Evolutionary conservation across 2,113 vertebrate species (phyloP), one percentile per base, ranked within the genome.

Genomic region (Nestor notabilis): DNA sequence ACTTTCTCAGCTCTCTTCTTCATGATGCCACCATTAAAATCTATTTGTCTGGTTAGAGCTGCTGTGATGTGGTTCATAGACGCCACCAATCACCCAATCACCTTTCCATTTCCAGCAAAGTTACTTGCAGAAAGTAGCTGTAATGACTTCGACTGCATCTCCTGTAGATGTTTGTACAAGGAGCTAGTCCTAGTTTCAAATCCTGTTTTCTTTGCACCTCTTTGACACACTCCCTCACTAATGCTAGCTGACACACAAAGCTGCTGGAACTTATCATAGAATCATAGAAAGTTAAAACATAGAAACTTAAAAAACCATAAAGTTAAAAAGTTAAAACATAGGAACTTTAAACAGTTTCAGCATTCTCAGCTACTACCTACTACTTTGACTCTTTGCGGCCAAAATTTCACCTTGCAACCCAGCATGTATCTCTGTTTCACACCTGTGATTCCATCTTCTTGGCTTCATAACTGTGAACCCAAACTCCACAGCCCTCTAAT

Each of bases 101-200:
- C 47, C 55, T 78, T 71, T 60, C 50, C 68, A 47, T 47, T 84
- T 80, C 52, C 65, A 95, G 37, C n/a, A 65, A 61, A 86, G 52
- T 64, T 52, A 60, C 37, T 47, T 66, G 53, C 75, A 94, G 55
- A 86, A 82, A 31, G 72, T 33, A 92, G 46, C 61, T 31, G 27
- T 83, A 75, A 61, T 3, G 5, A 53, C 56, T 94, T 83, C 71
- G 43, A 80, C 56, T 56, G 65, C 12, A 78, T 37, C 60, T 76
- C 37, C 61, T 65, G 52, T 29, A 82, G 29, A 14, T 35, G 14
- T 92, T 94, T 72, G 84, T 82, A 82, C 41, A 82, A 91, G 94
- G 95, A 61, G 23, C 19, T 39, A 64, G 80, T 85, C 69, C 96
- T 94, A 94, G 47, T 95, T 97, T 95, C 90, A 95, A 94, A 95